Percentiles rank a stretch among this genome's conserved stretches.
Evolutionary conservation across 2,113 vertebrate species (phyloP).

Genomic region (Hydrochoerus hydrochaeris): DNA sequence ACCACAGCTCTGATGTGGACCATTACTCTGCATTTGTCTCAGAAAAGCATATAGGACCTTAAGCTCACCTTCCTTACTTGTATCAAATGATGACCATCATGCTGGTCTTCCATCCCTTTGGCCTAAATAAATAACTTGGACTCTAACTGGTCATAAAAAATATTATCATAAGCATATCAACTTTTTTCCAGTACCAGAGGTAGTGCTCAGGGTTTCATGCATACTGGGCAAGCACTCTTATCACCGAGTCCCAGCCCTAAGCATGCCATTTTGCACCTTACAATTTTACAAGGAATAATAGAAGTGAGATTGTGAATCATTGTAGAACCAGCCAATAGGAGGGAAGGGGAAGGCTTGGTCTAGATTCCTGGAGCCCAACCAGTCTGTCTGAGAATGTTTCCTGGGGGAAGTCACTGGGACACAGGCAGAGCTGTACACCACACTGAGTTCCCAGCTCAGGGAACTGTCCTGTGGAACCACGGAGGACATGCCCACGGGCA

Average conservation of each 20-base stretch:
- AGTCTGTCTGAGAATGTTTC: not conserved
- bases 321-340: not conserved
- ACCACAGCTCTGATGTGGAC: conserved; percentile 76
- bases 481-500: not conserved
- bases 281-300: conserved; percentile 15
- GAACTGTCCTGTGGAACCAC: not conserved
- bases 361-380: not conserved
- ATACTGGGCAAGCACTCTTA: not conserved
- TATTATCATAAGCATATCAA: not conserved
- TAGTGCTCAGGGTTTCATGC: not conserved
- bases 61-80: conserved; percentile 74
- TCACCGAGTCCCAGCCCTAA: not conserved
- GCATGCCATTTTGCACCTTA: not conserved
- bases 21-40: conserved; percentile 79
- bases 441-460: not conserved
- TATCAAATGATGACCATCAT: conserved; percentile 29
- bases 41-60: conserved; percentile 77
- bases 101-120: conserved; percentile 56
- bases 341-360: not conserved
- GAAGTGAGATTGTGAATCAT: not conserved
- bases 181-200: not conserved
- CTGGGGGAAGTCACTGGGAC: not conserved
- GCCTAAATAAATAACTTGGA: conserved; percentile 85
- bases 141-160: conserved; percentile 23
- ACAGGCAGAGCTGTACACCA: not conserved